Evolutionary conservation across 1,140 invertebrate species (phyloP).

Genomic region (Galendromus occidentalis): DNA sequence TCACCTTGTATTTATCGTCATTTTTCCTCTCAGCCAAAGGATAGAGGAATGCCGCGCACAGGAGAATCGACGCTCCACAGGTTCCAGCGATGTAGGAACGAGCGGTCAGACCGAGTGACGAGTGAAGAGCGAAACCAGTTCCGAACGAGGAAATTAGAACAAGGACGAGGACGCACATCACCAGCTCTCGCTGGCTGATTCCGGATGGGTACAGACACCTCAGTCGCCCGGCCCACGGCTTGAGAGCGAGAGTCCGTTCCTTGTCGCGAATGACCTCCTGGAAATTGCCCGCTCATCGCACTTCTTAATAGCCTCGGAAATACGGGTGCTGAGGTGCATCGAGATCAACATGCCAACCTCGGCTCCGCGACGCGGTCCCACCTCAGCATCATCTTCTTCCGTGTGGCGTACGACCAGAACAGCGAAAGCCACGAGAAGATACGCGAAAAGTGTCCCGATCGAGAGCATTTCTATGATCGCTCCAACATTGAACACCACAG

Average conservation of each 20-base stretch:
- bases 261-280: background rate
- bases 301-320: background rate
- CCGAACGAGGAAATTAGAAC: background rate
- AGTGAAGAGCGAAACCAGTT: background rate
- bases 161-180: background rate
- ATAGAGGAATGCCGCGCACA: background rate
- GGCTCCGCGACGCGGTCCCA: slow-evolving; percentile 12
- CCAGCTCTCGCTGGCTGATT: background rate
- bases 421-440: slow-evolving; percentile 69
- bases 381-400: background rate
- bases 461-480: slow-evolving; percentile 85
- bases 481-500: slow-evolving; percentile 68
- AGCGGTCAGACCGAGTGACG: background rate
- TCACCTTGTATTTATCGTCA: background rate
- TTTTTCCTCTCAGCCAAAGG: background rate
- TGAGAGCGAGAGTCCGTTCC: background rate
- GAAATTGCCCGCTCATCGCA: background rate
- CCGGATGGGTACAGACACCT: background rate
- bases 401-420: slow-evolving; percentile 65
- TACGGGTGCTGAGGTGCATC: background rate
- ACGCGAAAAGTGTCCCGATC: slow-evolving; percentile 70
- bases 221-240: background rate
- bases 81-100: background rate
- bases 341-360: background rate
- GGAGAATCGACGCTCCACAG: background rate